Evolutionary conservation across 2,888 invertebrate species (phyloP).

Genomic region (Tetramorium bicarinatum): DNA sequence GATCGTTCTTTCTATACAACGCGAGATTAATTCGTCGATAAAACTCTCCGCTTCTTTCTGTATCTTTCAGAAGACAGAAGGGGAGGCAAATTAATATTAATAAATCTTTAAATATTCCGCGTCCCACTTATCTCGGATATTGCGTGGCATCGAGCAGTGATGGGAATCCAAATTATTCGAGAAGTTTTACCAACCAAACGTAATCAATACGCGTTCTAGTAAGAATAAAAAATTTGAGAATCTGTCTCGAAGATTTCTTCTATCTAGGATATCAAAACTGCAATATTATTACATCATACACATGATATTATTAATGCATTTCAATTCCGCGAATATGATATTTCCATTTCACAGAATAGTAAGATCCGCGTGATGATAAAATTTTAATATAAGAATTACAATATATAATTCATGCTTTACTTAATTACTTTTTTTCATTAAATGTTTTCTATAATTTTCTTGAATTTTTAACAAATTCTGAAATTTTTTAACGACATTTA

Average conservation of each 20-base stretch:
- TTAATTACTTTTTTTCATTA: not conserved
- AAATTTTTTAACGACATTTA: not conserved
- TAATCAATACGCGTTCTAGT: not conserved
- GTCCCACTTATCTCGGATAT: slow-evolving; percentile 24
- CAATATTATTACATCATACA: not conserved
- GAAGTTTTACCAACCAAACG: not conserved
- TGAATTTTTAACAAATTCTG: not conserved
- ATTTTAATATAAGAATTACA: not conserved
- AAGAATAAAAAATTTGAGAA: not conserved
- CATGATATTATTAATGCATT: not conserved
- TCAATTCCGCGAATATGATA: not conserved
- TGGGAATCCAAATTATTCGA: slow-evolving; percentile 33
- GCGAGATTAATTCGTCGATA: slow-evolving; percentile 23
- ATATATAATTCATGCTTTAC: not conserved
- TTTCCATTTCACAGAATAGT: not conserved
- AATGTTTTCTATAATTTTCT: not conserved
- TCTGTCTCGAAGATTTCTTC: not conserved
- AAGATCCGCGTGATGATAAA: not conserved
- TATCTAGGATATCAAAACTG: not conserved
- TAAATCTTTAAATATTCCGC: slow-evolving; percentile 16
- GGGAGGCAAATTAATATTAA: slow-evolving; percentile 7
- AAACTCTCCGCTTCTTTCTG: not conserved
- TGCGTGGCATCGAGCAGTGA: slow-evolving; percentile 3
- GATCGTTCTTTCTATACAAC: slow-evolving; percentile 12
- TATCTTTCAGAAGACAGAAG: not conserved